A percentile compares a stretch with the other conserved stretches of the same genome.
Conservation (phyloP, 1,140 invertebrate species). For the Drusus annulatus region DNA sequence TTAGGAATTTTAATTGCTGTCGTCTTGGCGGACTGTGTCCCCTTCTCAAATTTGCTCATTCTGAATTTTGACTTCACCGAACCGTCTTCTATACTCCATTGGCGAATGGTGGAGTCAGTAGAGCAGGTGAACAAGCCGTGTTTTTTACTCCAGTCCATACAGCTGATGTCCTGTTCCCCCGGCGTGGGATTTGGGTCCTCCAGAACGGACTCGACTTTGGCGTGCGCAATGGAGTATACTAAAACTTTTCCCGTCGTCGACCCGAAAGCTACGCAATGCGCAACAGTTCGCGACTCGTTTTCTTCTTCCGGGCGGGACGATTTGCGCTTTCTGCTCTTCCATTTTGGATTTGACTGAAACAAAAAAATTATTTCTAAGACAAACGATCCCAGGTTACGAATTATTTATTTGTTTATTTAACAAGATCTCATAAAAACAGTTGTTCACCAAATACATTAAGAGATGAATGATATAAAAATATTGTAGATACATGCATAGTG, state of each 20-base stretch:
- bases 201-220: constrained; percentile 71
- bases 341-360: constrained; percentile 66
- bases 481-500: no score
- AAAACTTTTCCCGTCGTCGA: constrained; percentile 77
- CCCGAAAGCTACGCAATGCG: constrained; percentile 75
- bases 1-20: constrained; percentile 77
- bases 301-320: constrained; percentile 58
- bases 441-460: no score
- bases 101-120: constrained; percentile 62
- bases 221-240: constrained; percentile 78
- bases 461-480: no score
- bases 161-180: constrained; percentile 61
- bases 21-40: constrained; percentile 69
- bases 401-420: no score
- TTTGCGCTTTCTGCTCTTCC: constrained; percentile 68
- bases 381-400: no score
- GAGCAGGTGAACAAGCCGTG: constrained; percentile 67
- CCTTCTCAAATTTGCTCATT: constrained; percentile 67
- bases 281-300: constrained; percentile 56
- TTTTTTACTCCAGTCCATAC: constrained; percentile 66
- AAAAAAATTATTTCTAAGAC: no score
- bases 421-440: no score
- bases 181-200: constrained; percentile 57
- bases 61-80: constrained; percentile 66
- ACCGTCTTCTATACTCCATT: constrained; percentile 65